Evolutionary conservation across 2,888 invertebrate species (phyloP).

Genomic region (Achlya flavicornis): DNA sequence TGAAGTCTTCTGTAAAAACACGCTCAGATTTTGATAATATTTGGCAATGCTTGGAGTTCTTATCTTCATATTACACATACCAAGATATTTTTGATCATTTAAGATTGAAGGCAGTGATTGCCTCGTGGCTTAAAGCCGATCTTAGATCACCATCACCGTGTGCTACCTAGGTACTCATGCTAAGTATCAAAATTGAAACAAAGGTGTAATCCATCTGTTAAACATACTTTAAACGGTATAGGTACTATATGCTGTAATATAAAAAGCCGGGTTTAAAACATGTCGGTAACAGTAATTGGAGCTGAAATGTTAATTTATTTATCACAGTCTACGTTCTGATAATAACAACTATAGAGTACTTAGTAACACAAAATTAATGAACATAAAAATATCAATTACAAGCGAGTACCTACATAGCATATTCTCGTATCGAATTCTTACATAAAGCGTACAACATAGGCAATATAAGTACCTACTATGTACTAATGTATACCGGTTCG

Average conservation of each 20-base stretch:
- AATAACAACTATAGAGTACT: constrained; percentile 30
- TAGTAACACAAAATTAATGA: constrained; percentile 58
- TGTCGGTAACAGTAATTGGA: not conserved
- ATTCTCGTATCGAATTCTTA: constrained; percentile 30
- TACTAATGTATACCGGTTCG: constrained; percentile 23
- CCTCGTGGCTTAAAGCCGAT: not conserved
- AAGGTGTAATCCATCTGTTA: too few relatives aligned
- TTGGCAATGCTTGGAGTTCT: too few relatives aligned
- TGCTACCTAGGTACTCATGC: too few relatives aligned
- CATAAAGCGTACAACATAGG: constrained; percentile 24
- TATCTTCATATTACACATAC: too few relatives aligned
- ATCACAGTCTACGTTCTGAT: constrained; percentile 1
- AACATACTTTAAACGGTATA: too few relatives aligned
- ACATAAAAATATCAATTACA: constrained; percentile 74
- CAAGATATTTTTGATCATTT: not conserved
- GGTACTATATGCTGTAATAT: too few relatives aligned
- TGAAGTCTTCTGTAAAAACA: too few relatives aligned
- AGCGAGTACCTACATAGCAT: constrained; percentile 38
- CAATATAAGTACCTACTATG: constrained; percentile 17
- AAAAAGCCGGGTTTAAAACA: not conserved
- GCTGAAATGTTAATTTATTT: not conserved
- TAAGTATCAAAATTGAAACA: not conserved
- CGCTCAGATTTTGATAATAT: too few relatives aligned
- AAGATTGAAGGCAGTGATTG: not conserved
- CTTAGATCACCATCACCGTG: not conserved